A percentile compares a stretch with the other conserved stretches of the same genome.
Conservation (phyloP, 2,797 vertebrate genomes). For the Crypturellus tataupa region DNA sequence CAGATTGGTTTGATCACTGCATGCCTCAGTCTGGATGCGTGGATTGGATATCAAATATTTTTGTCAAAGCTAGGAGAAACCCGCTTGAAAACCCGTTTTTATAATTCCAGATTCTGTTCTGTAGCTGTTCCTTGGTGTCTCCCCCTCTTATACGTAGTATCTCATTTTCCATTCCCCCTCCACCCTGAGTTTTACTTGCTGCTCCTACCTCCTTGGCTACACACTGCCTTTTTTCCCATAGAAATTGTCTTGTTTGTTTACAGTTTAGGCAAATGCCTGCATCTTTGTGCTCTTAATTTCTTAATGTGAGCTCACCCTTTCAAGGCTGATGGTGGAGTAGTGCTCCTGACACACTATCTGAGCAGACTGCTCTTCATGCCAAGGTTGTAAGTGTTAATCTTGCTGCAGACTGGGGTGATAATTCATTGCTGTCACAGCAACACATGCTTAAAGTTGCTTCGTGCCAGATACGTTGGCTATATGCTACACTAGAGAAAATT, state of each 20-base stretch:
- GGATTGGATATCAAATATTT: neutral
- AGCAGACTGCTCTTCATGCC: conserved; percentile 52
- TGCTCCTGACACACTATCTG: neutral
- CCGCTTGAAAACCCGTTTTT: neutral
- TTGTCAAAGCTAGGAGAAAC: neutral
- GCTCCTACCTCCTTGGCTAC: neutral
- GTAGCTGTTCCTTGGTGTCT: neutral
- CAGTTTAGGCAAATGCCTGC: conserved; percentile 16
- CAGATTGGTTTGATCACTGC: neutral
- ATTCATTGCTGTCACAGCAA: conserved; percentile 75
- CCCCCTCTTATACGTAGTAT: accelerated
- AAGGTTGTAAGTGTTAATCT: conserved; percentile 73
- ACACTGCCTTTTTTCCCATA: neutral
- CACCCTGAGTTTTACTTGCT: neutral
- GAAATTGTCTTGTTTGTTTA: conserved; percentile 60
- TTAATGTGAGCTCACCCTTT: conserved; percentile 15
- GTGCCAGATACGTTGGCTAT: conserved; percentile 72
- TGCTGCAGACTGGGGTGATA: conserved; percentile 69
- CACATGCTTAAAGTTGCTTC: conserved; percentile 72
- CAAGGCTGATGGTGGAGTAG: neutral
- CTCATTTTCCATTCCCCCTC: neutral
- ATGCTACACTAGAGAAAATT: conserved; percentile 65
- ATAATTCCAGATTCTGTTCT: neutral
- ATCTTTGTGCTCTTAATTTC: conserved; percentile 5
- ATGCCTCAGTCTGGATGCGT: neutral